These are phyloP conservation scores for Cynoglossus semilaevis DNA, from an alignment of 2,113 vertebrate genomes.

Conservation along the genomic window DNA sequence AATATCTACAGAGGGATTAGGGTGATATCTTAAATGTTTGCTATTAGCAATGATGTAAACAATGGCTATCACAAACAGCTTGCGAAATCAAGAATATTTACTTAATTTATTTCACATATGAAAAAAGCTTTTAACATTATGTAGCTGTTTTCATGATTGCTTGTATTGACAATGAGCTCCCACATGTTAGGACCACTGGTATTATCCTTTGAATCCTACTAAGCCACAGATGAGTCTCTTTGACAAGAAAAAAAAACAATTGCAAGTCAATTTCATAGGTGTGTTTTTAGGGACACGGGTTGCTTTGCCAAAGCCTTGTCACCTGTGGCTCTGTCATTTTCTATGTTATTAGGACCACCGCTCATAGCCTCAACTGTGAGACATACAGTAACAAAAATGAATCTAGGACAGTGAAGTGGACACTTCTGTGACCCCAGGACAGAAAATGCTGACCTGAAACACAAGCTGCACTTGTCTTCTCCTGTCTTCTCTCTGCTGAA, in stretches of 20 bases:
- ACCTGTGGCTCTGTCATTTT: conserved; percentile 59
- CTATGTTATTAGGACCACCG: conserved; percentile 49
- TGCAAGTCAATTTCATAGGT: conserved; percentile 23
- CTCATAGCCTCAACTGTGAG: conserved; percentile 62
- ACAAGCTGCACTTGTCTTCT: conserved; percentile 83
- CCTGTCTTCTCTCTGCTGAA: conserved; percentile 85
- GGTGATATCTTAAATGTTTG: not conserved
- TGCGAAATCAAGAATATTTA: too few relatives aligned
- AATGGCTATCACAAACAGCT: too few relatives aligned
- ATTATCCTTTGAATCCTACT: conserved; percentile 61
- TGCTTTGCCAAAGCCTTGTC: conserved; percentile 48
- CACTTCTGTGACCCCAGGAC: conserved; percentile 76
- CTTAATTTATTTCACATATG: too few relatives aligned
- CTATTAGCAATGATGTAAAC: not conserved
- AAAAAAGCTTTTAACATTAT: not conserved
- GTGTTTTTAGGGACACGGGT: conserved; percentile 4
- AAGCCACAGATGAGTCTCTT: conserved; percentile 65
- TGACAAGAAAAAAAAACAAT: conserved; percentile 27
- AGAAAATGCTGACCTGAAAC: conserved; percentile 83
- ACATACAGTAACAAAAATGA: conserved; percentile 69
- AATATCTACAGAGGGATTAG: not conserved
- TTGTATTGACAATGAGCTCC: conserved; percentile 21
- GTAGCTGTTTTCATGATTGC: conserved; percentile 1
- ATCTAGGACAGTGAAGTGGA: conserved; percentile 67
- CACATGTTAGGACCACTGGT: conserved; percentile 61